Evolutionary conservation across 2,797 vertebrate genomes (phyloP).

Genomic region (Danio aesculapii): DNA sequence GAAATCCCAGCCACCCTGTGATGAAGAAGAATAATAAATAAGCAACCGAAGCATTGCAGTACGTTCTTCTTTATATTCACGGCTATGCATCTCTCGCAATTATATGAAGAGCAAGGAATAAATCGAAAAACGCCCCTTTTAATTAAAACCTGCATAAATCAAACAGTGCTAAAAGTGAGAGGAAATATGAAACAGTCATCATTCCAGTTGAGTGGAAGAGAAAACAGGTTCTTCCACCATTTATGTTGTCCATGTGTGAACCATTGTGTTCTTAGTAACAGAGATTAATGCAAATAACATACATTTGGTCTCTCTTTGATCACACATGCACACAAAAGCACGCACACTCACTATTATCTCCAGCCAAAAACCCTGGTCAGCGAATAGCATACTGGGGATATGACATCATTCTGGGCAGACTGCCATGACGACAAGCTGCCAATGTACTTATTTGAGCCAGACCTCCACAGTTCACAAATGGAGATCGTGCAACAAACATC

Average conservation of each 20-base stretch:
- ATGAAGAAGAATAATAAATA: constrained; percentile 25
- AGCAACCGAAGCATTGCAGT: background rate
- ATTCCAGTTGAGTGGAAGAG: background rate
- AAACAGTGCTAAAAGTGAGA: constrained; percentile 10
- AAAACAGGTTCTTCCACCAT: background rate
- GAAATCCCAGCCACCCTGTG: constrained; percentile 3
- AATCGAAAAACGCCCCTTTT: background rate
- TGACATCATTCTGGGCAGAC: constrained; percentile 51
- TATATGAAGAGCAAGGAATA: background rate
- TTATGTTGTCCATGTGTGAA: constrained; percentile 16
- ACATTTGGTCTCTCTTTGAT: background rate
- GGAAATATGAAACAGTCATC: constrained; percentile 12
- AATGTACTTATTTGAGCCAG: constrained; percentile 20
- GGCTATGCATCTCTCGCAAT: background rate
- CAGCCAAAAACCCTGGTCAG: constrained; percentile 52
- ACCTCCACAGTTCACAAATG: constrained; percentile 35
- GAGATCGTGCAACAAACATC: constrained; percentile 17
- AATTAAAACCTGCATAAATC: constrained; percentile 34
- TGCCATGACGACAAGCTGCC: constrained; percentile 42
- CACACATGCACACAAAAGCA: background rate
- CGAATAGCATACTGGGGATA: constrained; percentile 47
- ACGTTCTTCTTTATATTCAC: background rate
- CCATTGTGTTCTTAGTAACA: constrained; percentile 23
- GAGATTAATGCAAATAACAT: constrained; percentile 31
- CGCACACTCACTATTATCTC: background rate